Evolutionary conservation across 2,113 vertebrate genomes (phyloP), one percentile per base, ranked within the genome.

Genomic region (Lutjanus erythropterus): DNA sequence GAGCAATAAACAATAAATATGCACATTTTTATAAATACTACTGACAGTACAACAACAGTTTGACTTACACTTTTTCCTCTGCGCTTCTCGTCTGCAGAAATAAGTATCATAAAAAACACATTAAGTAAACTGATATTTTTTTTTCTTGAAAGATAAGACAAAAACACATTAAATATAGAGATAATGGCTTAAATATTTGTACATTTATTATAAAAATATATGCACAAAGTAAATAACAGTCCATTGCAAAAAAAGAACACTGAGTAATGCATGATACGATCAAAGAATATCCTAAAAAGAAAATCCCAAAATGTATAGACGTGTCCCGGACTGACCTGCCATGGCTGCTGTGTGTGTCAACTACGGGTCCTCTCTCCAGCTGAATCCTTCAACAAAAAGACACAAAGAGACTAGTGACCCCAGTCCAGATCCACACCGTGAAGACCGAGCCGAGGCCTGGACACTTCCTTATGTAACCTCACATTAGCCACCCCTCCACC

Each of bases 241-340:
- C n/a, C n/a, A n/a, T n/a, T n/a, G 4, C 7, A 35, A 35, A 35
- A 35, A 49, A 25, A 18, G 46, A 9, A 64, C 6, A 56, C 0
- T 6, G 33, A 18, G 5, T 25, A 25, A 47, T 27, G 27, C 9
- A 37, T 29, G 33, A 59, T 5, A 21, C 23, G 21, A 75, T 1
- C n/a, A 39, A 29, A 49, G 1, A 33, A 52, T 58, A 37, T 46
- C 37, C n/a, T n/a, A n/a, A n/a, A 39, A 41, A 46, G 55, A 0
- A n/a, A 42, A 49, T 60, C 39, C n/a, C n/a, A 58, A 35, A 31
- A 27, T 33, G 10, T 25, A 16, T 29, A 5, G 12, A 31, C 8
- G 41, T 12, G 55, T 14, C 23, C 53, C 10, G 25, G 21, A 71
- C 94, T 90, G 52, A 95, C 94, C 94, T 90, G 69, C 72, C 93